Conservation (phyloP, 1,140 invertebrate genomes). For the Luehdorfia chinensis region DNA sequence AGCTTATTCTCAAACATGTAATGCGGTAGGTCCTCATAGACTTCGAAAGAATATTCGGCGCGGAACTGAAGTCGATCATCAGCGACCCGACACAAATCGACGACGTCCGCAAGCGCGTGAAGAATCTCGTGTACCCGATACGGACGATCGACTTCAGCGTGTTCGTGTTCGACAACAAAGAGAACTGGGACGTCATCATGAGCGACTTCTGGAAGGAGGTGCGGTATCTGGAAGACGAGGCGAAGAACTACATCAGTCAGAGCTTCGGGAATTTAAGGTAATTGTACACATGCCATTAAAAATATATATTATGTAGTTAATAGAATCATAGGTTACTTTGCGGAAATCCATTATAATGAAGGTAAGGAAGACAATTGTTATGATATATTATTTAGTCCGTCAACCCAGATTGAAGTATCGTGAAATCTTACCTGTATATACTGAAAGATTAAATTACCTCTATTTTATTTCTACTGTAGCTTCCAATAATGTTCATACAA, state of each 20-base stretch:
- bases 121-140: conserved; percentile 85
- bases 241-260: conserved; percentile 90
- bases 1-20: too few species aligned
- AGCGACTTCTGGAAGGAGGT: conserved; percentile 86
- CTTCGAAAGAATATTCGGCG: conserved; percentile 93
- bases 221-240: conserved; percentile 85
- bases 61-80: conserved; percentile 90
- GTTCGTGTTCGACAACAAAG: conserved; percentile 84
- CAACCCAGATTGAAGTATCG: too few species aligned
- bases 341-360: too few species aligned
- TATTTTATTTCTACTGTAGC: too few species aligned
- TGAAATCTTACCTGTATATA: neutral
- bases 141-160: conserved; percentile 88
- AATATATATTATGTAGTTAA: too few species aligned
- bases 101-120: conserved; percentile 85
- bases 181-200: conserved; percentile 90
- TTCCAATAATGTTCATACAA: too few species aligned
- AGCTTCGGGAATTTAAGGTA: conserved; percentile 86
- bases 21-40: conserved; percentile 87
- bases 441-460: too few species aligned
- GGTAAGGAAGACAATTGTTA: too few species aligned
- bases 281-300: too few species aligned
- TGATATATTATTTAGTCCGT: too few species aligned
- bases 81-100: conserved; percentile 91
- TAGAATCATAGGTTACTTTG: too few species aligned